Conservation (phyloP, 2,797 vertebrate species). For the Sciaenops ocellatus region DNA sequence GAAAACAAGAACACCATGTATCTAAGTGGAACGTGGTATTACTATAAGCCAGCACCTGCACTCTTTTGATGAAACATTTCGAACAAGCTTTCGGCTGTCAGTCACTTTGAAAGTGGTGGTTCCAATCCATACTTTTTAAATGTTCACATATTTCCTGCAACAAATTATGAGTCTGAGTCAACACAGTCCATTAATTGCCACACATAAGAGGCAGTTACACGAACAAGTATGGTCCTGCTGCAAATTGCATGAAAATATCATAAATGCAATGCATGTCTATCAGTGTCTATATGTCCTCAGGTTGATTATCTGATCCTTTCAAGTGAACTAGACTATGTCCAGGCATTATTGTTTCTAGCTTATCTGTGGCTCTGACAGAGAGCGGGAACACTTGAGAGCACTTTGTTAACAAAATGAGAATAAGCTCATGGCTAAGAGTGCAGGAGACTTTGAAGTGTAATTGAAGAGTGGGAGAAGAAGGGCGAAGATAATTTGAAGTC, state of each 20-base stretch:
- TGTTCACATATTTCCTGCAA: not conserved
- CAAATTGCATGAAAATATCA: not conserved
- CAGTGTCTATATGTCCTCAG: not conserved
- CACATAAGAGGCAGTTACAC: not conserved
- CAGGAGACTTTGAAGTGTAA: conserved; percentile 62
- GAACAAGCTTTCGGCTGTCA: not conserved
- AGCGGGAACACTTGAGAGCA: conserved; percentile 41
- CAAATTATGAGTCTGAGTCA: not conserved
- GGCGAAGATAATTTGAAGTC: conserved; percentile 31
- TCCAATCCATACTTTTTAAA: not conserved
- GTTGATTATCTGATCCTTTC: conserved; percentile 6
- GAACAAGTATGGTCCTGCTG: not conserved
- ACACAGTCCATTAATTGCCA: not conserved
- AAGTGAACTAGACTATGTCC: not conserved
- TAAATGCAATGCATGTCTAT: not conserved
- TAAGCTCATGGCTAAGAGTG: conserved; percentile 29
- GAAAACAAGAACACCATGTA: not conserved
- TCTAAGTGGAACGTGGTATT: not conserved
- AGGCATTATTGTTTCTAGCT: conserved; percentile 15
- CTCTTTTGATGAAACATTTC: conserved; percentile 5
- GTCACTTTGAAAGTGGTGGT: not conserved
- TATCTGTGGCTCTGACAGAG: conserved; percentile 31
- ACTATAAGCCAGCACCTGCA: not conserved
- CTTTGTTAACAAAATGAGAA: conserved; percentile 61
- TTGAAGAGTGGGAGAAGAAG: conserved; percentile 30